A percentile compares a stretch with the other conserved stretches of the same genome.
phyloP scores from a whole-genome alignment of 2,113 vertebrate genomes.

The Budorcas taxicolor region DNA sequence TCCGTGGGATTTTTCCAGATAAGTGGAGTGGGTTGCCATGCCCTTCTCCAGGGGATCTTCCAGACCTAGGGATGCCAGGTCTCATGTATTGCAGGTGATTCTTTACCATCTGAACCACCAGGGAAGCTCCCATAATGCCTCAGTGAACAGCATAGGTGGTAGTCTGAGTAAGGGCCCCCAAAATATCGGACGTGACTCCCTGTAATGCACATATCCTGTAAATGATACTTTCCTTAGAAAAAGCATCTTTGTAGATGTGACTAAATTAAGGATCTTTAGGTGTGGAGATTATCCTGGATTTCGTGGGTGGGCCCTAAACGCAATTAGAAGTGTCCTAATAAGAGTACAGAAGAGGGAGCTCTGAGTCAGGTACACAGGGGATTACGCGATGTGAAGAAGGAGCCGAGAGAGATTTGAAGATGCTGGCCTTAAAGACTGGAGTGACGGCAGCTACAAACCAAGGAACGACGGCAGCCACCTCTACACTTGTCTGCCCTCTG shows the following conservation, averaged over 20 bases:
- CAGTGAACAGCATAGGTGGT: background rate
- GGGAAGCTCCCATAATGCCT: background rate
- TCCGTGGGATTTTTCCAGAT: background rate
- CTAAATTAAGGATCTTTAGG: background rate
- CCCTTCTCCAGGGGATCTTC: background rate
- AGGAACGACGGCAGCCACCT: background rate
- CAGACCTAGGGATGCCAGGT: background rate
- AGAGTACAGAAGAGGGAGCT: background rate
- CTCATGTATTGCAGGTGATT: background rate
- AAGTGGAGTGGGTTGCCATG: background rate
- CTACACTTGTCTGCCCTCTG: background rate
- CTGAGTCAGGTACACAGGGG: background rate
- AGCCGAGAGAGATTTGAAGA: background rate
- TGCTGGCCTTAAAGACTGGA: background rate
- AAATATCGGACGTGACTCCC: background rate
- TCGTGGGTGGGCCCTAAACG: background rate
- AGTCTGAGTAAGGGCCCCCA: background rate
- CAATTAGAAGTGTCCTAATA: background rate
- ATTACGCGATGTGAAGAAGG: background rate
- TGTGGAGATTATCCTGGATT: background rate
- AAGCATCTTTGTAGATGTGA: background rate
- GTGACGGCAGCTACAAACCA: background rate
- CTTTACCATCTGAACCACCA: background rate
- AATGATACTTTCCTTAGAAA: background rate
- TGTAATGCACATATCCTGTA: background rate